phyloP scores from a whole-genome alignment of 2,113 vertebrate genomes.

The Crotalus horridus region DNA sequence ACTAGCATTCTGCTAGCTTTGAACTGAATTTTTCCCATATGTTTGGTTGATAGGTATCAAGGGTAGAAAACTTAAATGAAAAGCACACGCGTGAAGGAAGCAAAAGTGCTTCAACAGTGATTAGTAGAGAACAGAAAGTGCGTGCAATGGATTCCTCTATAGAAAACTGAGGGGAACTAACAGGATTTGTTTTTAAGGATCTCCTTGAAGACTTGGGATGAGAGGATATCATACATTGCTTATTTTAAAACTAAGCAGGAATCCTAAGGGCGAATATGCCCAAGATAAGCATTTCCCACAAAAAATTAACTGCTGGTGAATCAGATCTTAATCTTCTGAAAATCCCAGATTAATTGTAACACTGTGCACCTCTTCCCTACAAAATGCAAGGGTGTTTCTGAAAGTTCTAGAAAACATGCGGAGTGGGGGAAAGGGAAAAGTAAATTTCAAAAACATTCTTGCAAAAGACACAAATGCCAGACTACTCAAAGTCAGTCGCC shows the following conservation, averaged over 20 bases:
- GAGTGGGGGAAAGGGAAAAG: not conserved
- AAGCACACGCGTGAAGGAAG: not conserved
- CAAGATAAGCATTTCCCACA: not conserved
- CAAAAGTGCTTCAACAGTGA: not conserved
- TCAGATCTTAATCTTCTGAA: conserved; percentile 62
- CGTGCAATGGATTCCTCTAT: not conserved
- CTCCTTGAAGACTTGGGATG: not conserved
- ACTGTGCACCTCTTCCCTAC: conserved; percentile 31
- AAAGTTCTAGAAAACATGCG: not conserved
- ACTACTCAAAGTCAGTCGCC: conserved; percentile 38
- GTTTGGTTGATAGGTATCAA: not conserved
- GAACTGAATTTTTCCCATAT: not conserved
- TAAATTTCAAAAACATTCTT: conserved; percentile 40
- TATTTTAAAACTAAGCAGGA: not conserved
- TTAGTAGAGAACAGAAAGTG: not conserved
- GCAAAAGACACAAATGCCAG: conserved; percentile 36
- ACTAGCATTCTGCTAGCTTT: not conserved
- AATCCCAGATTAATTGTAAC: conserved; percentile 57
- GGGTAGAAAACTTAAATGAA: not conserved
- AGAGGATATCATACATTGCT: not conserved
- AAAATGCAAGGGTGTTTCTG: conserved; percentile 25
- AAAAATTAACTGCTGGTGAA: conserved; percentile 45
- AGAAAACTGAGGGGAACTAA: not conserved
- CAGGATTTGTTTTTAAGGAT: not conserved
- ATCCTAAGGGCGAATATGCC: not conserved